Conservation (phyloP, 2,888 invertebrate genomes). For the Drosophila longiperda region DNA sequence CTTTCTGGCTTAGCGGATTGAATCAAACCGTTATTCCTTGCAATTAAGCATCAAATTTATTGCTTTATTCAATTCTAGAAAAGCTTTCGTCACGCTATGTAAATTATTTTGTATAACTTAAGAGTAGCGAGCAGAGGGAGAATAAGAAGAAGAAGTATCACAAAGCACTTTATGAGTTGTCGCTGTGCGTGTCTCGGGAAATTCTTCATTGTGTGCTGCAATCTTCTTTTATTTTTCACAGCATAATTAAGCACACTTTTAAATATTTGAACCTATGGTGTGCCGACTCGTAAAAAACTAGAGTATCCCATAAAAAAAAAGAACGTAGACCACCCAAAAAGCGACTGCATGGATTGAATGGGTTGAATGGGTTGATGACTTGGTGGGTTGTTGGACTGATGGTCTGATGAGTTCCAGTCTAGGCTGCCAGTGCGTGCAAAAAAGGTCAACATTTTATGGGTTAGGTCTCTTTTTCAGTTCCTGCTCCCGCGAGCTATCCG, state of each 20-base stretch:
- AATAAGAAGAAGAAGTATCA: background rate
- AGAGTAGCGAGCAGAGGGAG: background rate
- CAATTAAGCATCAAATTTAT: slow-evolving; percentile 23
- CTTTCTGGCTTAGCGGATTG: slow-evolving; percentile 13
- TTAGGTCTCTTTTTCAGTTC: slow-evolving; percentile 36
- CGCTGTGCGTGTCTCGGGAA: slow-evolving; percentile 32
- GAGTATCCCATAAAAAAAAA: slow-evolving; percentile 58
- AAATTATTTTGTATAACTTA: slow-evolving; percentile 18
- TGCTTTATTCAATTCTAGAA: slow-evolving; percentile 10
- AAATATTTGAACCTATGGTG: slow-evolving; percentile 73
- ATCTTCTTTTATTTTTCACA: slow-evolving; percentile 34
- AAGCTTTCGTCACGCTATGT: slow-evolving; percentile 28
- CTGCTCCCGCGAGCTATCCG: slow-evolving; percentile 3
- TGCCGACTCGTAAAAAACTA: slow-evolving; percentile 70
- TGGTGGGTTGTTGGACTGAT: slow-evolving; percentile 14
- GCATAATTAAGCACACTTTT: slow-evolving; percentile 75
- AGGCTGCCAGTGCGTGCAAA: slow-evolving; percentile 45
- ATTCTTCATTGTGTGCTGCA: slow-evolving; percentile 21
- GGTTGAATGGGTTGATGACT: slow-evolving; percentile 3
- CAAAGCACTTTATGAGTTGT: slow-evolving; percentile 48
- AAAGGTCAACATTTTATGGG: slow-evolving; percentile 75
- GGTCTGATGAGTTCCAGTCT: slow-evolving; percentile 19
- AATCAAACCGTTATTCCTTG: slow-evolving; percentile 4
- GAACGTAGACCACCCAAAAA: slow-evolving; percentile 57
- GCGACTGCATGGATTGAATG: slow-evolving; percentile 9